Evolutionary conservation across 2,113 vertebrate genomes (phyloP).

Genomic region (Saimiri boliviensis): DNA sequence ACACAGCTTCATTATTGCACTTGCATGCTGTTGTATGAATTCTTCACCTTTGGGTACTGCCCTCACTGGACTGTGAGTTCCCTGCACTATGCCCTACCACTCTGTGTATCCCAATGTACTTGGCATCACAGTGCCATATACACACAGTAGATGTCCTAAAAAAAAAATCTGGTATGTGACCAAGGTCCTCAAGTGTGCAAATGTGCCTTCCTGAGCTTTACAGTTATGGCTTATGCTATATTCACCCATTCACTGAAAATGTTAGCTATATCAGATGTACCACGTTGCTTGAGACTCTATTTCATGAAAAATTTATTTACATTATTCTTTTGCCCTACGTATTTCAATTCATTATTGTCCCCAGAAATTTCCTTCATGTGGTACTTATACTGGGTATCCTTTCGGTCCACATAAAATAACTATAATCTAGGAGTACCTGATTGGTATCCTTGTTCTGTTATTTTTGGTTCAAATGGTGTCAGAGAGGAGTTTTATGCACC

Average conservation of each 20-base stretch:
- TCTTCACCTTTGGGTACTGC: accelerated
- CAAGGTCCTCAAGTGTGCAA: neutral
- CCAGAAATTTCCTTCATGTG: neutral
- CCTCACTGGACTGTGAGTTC: neutral
- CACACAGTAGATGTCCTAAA: neutral
- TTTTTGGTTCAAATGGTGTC: neutral
- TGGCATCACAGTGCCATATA: neutral
- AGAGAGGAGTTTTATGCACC: neutral
- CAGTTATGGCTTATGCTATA: neutral
- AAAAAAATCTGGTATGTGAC: neutral
- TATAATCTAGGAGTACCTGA: neutral
- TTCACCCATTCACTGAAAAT: neutral
- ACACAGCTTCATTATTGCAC: neutral
- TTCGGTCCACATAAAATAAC: neutral
- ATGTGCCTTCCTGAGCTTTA: neutral
- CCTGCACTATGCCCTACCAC: neutral
- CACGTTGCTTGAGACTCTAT: neutral
- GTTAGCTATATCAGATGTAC: neutral
- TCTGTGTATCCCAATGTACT: neutral
- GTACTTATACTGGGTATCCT: neutral
- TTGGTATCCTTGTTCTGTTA: neutral
- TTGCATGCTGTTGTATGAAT: accelerated
- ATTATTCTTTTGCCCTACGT: neutral
- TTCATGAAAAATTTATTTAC: neutral
- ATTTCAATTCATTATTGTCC: neutral